A percentile compares a stretch with the other conserved stretches of the same genome.
phyloP scores from a whole-genome alignment of 2,797 vertebrate genomes.

The Aplochiton taeniatus region DNA sequence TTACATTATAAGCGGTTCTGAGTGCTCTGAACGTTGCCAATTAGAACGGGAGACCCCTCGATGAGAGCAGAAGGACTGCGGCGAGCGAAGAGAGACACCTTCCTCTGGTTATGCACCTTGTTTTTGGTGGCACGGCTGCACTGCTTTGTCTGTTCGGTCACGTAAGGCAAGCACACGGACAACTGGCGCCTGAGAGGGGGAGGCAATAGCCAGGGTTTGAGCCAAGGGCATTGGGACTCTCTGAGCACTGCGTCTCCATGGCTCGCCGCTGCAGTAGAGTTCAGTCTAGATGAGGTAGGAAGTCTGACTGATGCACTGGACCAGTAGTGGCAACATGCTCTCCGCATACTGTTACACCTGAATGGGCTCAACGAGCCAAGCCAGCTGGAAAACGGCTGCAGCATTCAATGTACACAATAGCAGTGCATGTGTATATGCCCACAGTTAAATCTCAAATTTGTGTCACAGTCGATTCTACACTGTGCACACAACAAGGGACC shows the following conservation, averaged over 20 bases:
- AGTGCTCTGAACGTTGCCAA: constrained; percentile 48
- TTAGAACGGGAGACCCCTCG: constrained; percentile 47
- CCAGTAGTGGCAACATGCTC: constrained; percentile 18
- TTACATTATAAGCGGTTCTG: constrained; percentile 27
- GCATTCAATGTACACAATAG: constrained; percentile 18
- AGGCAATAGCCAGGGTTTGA: no score
- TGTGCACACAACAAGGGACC: background rate
- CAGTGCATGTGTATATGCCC: background rate
- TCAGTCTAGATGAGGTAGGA: background rate
- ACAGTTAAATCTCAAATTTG: no score
- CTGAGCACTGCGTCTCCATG: no score
- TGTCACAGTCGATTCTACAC: background rate
- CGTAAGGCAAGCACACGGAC: constrained; percentile 13
- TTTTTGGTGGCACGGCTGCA: background rate
- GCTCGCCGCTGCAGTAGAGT: no score
- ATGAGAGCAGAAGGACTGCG: constrained; percentile 32
- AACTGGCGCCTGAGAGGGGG: no score
- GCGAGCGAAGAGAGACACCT: background rate
- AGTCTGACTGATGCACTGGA: constrained; percentile 24
- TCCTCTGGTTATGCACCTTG: background rate
- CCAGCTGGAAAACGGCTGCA: constrained; percentile 30
- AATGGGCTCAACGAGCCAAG: constrained; percentile 31
- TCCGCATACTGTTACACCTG: constrained; percentile 15
- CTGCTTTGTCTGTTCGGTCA: constrained; percentile 1
- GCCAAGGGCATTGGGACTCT: constrained; percentile 2